Base-by-base conservation (phyloP, 2,113 vertebrate genomes). In the Antennarius striatus region DNA sequence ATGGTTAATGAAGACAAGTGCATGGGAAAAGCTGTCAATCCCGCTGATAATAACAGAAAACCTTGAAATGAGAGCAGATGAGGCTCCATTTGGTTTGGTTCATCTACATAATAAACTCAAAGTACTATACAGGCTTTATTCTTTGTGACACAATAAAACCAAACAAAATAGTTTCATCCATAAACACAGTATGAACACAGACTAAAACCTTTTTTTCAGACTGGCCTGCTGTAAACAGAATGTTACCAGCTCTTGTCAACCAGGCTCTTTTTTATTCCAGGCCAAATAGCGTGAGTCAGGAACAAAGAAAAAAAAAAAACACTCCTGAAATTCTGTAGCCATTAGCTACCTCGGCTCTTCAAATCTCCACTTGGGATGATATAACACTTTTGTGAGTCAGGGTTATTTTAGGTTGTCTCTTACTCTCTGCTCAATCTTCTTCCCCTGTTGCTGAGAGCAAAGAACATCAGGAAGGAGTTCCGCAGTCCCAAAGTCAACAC, bases 321-420 rank as follows among this genome's bases (percentile, higher is more conserved):
- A 66, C 69, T 57, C 53, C 58, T 66, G 62, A 67, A 70, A 49
- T 80, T 71, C 66, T 46, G 52, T 11, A 55, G 67, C 71, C 16
- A 61, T 70, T 43, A 56, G 56, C 45, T 15, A 16, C 53, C 53
- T 66, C 58, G 40, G 61, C 80, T 67, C 47, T 15, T 50, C 59
- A 81, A 72, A 73, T 47, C 62, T 73, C 49, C 75, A 60, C 54
- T 65, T 16, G 1, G 49, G 47, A 70, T 73, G 17, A 78, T 79
- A 51, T 45, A 70, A 73, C 64, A 55, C 64, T 64, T 82, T 74
- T 73, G 55, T 68, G 75, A 84, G 77, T 56, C 74, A 71, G 74
- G 68, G 75, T 84, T 92, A 91, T 92, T 92, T 91, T 88, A 80
- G 85, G 83, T 73, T 49, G 76, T 63, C 71, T 84, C 50, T 46